Percentiles rank a stretch among this genome's conserved stretches.
Conservation (phyloP, 1,140 invertebrate genomes). For the Matsumurasca onukii region DNA sequence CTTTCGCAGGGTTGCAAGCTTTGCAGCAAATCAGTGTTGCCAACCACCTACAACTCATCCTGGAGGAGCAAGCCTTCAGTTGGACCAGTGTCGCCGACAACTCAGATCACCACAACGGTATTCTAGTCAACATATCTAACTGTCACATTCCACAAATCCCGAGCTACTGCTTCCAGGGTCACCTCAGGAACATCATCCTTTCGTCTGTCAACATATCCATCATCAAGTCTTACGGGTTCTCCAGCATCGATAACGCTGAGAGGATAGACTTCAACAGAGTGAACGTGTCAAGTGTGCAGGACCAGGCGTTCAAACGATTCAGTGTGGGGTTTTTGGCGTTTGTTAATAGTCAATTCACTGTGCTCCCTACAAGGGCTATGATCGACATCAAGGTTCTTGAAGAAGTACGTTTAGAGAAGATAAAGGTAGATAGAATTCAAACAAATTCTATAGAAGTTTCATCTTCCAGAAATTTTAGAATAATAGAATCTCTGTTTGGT, state of each 20-base stretch:
- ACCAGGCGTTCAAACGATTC: slow-evolving; percentile 78
- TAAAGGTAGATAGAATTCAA: slow-evolving; percentile 48
- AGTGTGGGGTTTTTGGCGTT: slow-evolving; percentile 55
- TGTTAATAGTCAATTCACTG: slow-evolving; percentile 52
- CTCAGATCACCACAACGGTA: slow-evolving; percentile 43
- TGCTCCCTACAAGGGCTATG: slow-evolving; percentile 65
- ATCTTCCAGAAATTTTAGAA: slow-evolving; percentile 58
- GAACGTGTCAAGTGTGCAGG: slow-evolving; percentile 58
- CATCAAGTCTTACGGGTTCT: slow-evolving; percentile 69
- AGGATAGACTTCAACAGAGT: slow-evolving; percentile 57
- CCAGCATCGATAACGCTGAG: slow-evolving; percentile 59
- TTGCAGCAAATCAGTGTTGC: slow-evolving; percentile 52
- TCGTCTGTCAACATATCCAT: slow-evolving; percentile 58
- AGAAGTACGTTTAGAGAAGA: slow-evolving; percentile 55
- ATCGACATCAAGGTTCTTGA: slow-evolving; percentile 69
- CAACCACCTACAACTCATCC: slow-evolving; percentile 52
- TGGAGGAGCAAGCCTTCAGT: slow-evolving; percentile 44
- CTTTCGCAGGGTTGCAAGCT: slow-evolving; percentile 43
- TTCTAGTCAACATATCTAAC: slow-evolving; percentile 48
- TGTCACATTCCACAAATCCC: slow-evolving; percentile 58
- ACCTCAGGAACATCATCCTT: slow-evolving; percentile 65
- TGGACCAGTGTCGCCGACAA: slow-evolving; percentile 47
- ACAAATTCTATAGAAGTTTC: slow-evolving; percentile 51
- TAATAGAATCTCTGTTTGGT: slow-evolving; percentile 61
- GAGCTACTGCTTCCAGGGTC: slow-evolving; percentile 66